Conservation (phyloP, 2,888 invertebrate species). For the Synanthedon myopaeformis region DNA sequence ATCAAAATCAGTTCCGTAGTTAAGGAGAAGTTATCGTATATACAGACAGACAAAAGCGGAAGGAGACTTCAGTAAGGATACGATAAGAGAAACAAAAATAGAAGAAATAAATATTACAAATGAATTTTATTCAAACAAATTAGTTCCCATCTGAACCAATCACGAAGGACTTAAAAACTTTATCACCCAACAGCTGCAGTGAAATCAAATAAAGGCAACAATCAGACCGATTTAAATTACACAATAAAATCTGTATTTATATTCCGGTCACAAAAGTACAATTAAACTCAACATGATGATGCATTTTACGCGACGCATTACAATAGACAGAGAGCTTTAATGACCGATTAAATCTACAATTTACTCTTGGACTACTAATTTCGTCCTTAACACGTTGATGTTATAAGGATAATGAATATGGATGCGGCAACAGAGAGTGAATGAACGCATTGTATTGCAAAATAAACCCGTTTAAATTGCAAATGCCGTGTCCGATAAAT, state of each 20-base stretch:
- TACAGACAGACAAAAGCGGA: no score
- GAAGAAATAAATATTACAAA: no score
- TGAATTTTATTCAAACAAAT: background rate
- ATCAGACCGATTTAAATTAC: constrained; percentile 12
- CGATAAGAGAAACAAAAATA: no score
- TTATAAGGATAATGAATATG: constrained; percentile 16
- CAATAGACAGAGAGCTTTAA: constrained; percentile 23
- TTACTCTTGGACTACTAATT: constrained; percentile 24
- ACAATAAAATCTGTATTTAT: constrained; percentile 23
- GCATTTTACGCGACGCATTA: constrained; percentile 35
- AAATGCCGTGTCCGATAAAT: constrained; percentile 10
- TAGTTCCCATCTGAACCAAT: background rate
- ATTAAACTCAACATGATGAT: constrained; percentile 42
- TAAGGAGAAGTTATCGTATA: no score
- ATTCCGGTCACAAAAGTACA: constrained; percentile 38
- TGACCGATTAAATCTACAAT: constrained; percentile 24
- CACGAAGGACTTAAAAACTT: background rate
- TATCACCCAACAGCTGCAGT: background rate
- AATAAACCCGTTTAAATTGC: constrained; percentile 15
- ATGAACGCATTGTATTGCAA: constrained; percentile 15
- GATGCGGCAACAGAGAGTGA: constrained; percentile 14
- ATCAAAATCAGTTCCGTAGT: no score
- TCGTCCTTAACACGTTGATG: constrained; percentile 15
- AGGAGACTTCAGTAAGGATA: no score
- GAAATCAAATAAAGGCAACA: background rate